Evolutionary conservation across 2,888 invertebrate genomes (phyloP), one percentile per base, ranked within the genome.

Genomic region (Priocnemis perturbator): DNA sequence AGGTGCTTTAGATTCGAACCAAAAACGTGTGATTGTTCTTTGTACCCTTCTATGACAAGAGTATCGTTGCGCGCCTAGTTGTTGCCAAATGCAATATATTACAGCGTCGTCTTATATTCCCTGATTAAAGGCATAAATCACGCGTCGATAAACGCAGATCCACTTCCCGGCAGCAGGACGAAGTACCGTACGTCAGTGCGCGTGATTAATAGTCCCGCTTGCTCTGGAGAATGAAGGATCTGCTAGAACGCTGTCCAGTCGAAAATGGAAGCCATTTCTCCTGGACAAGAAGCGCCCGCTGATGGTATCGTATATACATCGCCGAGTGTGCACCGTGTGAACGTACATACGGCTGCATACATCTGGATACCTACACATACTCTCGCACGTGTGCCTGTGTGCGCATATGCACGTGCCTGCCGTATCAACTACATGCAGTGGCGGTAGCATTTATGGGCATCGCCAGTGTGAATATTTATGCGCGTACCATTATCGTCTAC

Each of bases 381-480:
- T n/a, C n/a, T n/a, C n/a, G n/a, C n/a, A 26, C 26, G 26, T 5
- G 26, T 26, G 26, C 26, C 3, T 21, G 21, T 26, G 15, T 48
- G 4, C 15, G 3, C n/a, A 48, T 23, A n/a, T 5, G 48, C 30
- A 52, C 60, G 53, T 60, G 63, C 47, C 56, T 66, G 60, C 65
- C 66, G 57, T 60, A 20, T 37, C 14, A n/a, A 68, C 71, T 68
- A 74, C 69, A 73, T 59, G 74, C 77, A 78, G 81, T 79, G 79
- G 83, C 86, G 80, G 88, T 87, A 88, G 87, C 88, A 83, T 88
- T 88, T 87, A 88, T 81, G 84, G 81, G 81, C 84, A 83, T 80
- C 76, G 81, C 82, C 81, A 81, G 84, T 84, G 85, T 86, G 88
- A 88, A 88, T 88, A 88, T 88, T 88, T 88, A 88, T 87, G 87